Percentiles rank a stretch among this genome's conserved stretches.
Conservation (phyloP, 2,888 invertebrate genomes). For the Lutraria lutraria region DNA sequence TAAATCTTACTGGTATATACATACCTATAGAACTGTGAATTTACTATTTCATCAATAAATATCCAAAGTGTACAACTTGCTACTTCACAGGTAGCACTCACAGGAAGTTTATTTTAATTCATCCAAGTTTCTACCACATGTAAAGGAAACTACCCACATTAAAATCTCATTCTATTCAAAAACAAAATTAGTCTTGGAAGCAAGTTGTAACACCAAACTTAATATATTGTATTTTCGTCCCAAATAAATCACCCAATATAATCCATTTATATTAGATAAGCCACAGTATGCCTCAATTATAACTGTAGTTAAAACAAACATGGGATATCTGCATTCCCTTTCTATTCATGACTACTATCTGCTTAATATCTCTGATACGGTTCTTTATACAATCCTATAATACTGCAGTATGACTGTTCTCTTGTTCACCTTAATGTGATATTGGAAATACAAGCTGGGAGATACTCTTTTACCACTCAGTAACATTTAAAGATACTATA, state of each 20-base stretch:
- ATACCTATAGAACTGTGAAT: background rate
- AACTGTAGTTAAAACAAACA: conserved; percentile 18
- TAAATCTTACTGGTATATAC: too few species aligned
- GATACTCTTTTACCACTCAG: background rate
- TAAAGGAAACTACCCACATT: background rate
- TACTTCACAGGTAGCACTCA: background rate
- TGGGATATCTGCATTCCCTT: background rate
- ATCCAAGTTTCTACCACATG: background rate
- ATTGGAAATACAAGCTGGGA: background rate
- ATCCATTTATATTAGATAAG: conserved; percentile 15
- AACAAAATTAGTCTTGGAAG: background rate
- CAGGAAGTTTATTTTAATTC: background rate
- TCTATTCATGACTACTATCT: background rate
- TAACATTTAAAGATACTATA: background rate
- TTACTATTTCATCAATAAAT: conserved; percentile 14
- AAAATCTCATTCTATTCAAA: background rate
- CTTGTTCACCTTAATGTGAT: background rate
- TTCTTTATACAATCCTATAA: background rate
- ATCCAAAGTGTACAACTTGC: background rate
- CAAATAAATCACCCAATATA: background rate
- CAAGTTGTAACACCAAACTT: conserved; percentile 5
- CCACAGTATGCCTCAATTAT: conserved; percentile 11
- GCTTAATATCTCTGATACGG: background rate
- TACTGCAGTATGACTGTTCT: background rate
- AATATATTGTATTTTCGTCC: background rate